Percentiles rank a stretch among this genome's conserved stretches.
Evolutionary conservation across 1,140 invertebrate species (phyloP).

Genomic region (Bicyclus anynana): DNA sequence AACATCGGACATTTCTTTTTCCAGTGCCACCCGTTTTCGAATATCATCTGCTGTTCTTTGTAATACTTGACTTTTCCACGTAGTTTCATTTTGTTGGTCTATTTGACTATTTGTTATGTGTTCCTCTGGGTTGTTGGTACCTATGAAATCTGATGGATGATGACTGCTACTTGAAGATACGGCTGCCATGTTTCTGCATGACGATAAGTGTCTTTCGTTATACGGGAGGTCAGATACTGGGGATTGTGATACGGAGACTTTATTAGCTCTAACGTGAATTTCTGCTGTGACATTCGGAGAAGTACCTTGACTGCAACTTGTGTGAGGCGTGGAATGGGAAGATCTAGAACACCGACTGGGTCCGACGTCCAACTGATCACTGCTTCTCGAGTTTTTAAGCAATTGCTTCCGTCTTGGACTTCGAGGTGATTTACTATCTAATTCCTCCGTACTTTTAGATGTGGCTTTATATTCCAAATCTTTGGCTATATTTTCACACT

Average conservation of each 20-base stretch:
- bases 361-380: conserved; percentile 59
- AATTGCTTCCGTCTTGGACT: conserved; percentile 49
- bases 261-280: conserved; percentile 68
- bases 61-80: conserved; percentile 70
- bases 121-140: conserved; percentile 44
- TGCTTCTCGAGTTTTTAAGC: conserved; percentile 66
- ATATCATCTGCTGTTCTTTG: conserved; percentile 70
- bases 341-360: conserved; percentile 49
- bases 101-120: conserved; percentile 30
- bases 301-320: conserved; percentile 27
- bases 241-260: conserved; percentile 57
- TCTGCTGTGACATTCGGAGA: conserved; percentile 70
- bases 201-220: conserved; percentile 48
- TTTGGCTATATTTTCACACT: conserved; percentile 60
- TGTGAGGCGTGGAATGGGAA: conserved; percentile 32
- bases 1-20: conserved; percentile 60
- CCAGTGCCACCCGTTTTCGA: conserved; percentile 54
- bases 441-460: conserved; percentile 67
- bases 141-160: conserved; percentile 40
- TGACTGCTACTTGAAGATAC: conserved; percentile 51
- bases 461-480: conserved; percentile 60
- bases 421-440: conserved; percentile 51
- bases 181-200: conserved; percentile 48
- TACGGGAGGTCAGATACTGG: conserved; percentile 46
- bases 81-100: conserved; percentile 34